These are phyloP conservation scores for Sebastes matsubarae DNA, from an alignment of 2,797 vertebrate species.

Conservation along the genomic window DNA sequence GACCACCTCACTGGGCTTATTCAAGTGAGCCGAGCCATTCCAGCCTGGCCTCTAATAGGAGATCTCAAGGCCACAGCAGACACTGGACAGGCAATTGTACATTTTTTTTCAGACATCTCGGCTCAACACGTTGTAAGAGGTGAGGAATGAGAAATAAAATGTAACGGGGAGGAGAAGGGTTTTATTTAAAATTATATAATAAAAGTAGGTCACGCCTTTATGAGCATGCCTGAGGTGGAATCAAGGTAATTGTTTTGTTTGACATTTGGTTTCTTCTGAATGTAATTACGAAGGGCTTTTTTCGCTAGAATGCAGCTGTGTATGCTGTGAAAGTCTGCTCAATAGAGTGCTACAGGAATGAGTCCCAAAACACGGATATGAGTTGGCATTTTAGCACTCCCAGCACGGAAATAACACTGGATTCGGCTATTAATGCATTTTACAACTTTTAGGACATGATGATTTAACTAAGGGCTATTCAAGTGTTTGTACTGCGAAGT, in stretches of 20 bases:
- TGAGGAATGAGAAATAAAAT: conserved; percentile 19
- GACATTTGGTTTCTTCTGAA: not conserved
- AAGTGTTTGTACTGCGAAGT: not conserved
- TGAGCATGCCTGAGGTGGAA: not conserved
- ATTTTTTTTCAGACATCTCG: conserved; percentile 45
- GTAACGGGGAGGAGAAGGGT: not conserved
- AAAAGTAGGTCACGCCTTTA: not conserved
- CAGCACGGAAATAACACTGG: not conserved
- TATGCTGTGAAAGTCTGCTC: too few relatives aligned
- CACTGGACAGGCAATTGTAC: conserved; percentile 55
- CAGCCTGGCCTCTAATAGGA: conserved; percentile 59
- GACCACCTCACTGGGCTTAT: conserved; percentile 66
- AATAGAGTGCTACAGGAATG: not conserved
- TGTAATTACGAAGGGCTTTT: not conserved
- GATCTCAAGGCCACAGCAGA: conserved; percentile 52
- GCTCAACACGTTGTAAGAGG: conserved; percentile 5
- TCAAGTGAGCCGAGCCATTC: conserved; percentile 64
- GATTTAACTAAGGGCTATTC: not conserved
- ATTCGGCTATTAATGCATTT: not conserved
- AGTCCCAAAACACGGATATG: too few relatives aligned
- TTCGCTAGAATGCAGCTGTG: not conserved
- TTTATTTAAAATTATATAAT: conserved; percentile 13
- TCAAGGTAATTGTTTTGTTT: conserved; percentile 1
- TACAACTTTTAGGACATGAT: not conserved
- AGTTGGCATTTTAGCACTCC: too few relatives aligned